Evolutionary conservation across 2,113 vertebrate genomes (phyloP).

Genomic region (Coturnix japonica): DNA sequence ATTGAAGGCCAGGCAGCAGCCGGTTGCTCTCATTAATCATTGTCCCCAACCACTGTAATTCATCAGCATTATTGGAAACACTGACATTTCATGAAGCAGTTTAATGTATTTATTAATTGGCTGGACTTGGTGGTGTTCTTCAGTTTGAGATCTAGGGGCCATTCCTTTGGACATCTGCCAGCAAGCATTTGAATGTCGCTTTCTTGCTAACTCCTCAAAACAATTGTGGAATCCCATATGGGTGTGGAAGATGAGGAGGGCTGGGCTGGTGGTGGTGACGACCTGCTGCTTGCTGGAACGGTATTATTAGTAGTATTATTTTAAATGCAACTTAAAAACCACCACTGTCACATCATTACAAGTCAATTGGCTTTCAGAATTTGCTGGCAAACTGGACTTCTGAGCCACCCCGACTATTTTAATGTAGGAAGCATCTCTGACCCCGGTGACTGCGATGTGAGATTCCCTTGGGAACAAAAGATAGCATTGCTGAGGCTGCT

Average conservation of each 20-base stretch:
- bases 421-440: background rate
- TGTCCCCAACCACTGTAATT: background rate
- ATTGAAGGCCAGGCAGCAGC: slow-evolving; percentile 1
- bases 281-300: background rate
- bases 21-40: background rate
- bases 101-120: background rate
- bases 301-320: background rate
- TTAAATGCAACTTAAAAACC: background rate
- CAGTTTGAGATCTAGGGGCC: background rate
- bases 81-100: background rate
- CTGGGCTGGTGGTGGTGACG: background rate
- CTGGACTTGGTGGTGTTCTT: background rate
- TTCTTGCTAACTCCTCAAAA: slow-evolving; percentile 1
- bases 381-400: background rate
- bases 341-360: background rate
- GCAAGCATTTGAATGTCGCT: background rate
- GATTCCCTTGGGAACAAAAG: background rate
- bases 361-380: background rate
- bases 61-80: slow-evolving; percentile 7
- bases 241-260: background rate
- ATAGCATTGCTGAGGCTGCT: background rate
- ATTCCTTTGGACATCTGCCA: background rate
- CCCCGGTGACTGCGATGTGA: background rate
- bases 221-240: background rate
- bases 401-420: background rate